Percentiles rank a stretch among this genome's conserved stretches.
phyloP scores from a whole-genome alignment of 2,113 vertebrate species.

The Hippocampus mohnikei region DNA sequence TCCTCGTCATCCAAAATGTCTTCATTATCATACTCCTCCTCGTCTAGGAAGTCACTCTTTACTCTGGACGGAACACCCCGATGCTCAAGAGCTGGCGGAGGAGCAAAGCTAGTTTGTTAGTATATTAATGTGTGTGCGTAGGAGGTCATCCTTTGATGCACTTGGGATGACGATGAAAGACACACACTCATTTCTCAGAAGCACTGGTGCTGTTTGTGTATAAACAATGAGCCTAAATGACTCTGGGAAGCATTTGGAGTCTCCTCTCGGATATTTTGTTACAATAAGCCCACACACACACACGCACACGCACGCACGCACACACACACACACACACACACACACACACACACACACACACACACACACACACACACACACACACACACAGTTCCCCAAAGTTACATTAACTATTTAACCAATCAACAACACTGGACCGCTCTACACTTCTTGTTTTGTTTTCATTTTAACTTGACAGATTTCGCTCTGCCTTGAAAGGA shows the following conservation, averaged over 20 bases:
- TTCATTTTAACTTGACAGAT: no score
- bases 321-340: slow-evolving; percentile 1
- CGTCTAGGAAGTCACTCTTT: slow-evolving; percentile 57
- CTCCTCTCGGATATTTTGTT: slow-evolving; percentile 49
- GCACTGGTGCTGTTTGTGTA: slow-evolving; percentile 3
- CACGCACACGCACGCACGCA: no score
- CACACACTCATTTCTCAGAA: slow-evolving; percentile 37
- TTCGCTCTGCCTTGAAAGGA: no score
- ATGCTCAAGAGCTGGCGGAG: slow-evolving; percentile 33
- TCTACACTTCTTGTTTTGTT: no score
- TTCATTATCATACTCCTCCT: slow-evolving; percentile 45
- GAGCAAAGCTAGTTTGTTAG: slow-evolving; percentile 28
- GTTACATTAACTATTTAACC: slow-evolving; percentile 8
- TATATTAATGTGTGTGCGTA: slow-evolving; percentile 8
- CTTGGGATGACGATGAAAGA: slow-evolving; percentile 33
- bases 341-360: no score
- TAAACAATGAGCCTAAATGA: slow-evolving; percentile 31
- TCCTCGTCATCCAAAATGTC: slow-evolving; percentile 35
- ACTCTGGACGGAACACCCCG: slow-evolving; percentile 43
- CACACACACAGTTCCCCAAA: slow-evolving; percentile 4
- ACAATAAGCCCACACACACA: slow-evolving; percentile 18
- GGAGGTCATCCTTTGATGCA: slow-evolving; percentile 9
- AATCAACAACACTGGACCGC: slow-evolving; percentile 1
- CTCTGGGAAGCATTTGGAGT: slow-evolving; percentile 56
- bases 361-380: background rate